These are phyloP conservation scores for Panagrolaimus sp. DNA, from an alignment of 1,140 invertebrate genomes.

Conservation along the genomic window DNA sequence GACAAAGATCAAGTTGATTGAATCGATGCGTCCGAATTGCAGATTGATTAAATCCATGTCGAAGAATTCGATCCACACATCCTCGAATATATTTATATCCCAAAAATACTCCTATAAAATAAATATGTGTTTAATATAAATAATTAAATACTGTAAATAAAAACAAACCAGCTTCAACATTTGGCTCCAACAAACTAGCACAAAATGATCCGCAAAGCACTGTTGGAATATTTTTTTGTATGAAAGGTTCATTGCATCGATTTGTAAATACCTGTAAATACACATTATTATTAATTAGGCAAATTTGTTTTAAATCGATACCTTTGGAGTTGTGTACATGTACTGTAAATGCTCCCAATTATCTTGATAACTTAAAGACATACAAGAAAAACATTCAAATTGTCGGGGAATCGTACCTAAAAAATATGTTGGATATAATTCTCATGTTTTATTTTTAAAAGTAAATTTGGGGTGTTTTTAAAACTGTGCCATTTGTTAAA, in stretches of 20 bases:
- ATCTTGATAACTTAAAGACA: conserved; percentile 53
- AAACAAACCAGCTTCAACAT: conserved; percentile 52
- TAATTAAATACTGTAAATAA: background rate
- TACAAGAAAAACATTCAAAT: conserved; percentile 56
- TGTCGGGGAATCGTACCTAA: conserved; percentile 43
- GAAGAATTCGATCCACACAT: conserved; percentile 47
- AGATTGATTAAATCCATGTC: conserved; percentile 52
- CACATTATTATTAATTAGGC: no score
- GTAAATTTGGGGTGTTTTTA: no score
- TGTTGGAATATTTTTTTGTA: conserved; percentile 52
- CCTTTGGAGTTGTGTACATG: conserved; percentile 52
- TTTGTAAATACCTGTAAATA: conserved; percentile 50
- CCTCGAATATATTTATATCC: conserved; percentile 58
- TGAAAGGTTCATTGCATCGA: conserved; percentile 46
- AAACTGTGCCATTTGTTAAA: no score
- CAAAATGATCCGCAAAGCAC: conserved; percentile 49
- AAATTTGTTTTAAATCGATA: background rate
- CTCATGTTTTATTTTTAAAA: no score
- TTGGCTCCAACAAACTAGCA: conserved; percentile 50
- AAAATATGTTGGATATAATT: conserved; percentile 10
- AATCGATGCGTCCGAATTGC: conserved; percentile 55
- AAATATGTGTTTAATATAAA: background rate
- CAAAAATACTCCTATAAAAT: conserved; percentile 50
- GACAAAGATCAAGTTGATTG: conserved; percentile 52
- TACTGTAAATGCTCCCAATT: conserved; percentile 51